Percentiles rank a stretch among this genome's conserved stretches.
Evolutionary conservation across 2,888 invertebrate species (phyloP).

Genomic region (Deilephila porcellus): DNA sequence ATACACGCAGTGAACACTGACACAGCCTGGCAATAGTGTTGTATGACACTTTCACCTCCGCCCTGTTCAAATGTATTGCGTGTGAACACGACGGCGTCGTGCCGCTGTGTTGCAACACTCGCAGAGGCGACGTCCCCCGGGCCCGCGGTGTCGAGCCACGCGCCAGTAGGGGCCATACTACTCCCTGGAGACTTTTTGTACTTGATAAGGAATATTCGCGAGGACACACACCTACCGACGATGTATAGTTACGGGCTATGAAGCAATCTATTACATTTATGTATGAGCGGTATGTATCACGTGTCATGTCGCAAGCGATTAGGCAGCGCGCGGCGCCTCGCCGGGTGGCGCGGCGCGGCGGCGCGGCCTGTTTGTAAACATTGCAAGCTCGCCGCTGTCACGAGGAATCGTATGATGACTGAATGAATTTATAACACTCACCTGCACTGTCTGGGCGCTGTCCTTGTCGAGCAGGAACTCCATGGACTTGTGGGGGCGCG

Average conservation of each 20-base stretch:
- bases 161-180: neutral
- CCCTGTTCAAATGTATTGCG: conserved; percentile 61
- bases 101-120: conserved; percentile 17
- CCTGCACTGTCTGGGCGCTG: conserved; percentile 94
- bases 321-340: conserved; percentile 40
- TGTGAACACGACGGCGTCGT: conserved; percentile 54
- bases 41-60: conserved; percentile 77
- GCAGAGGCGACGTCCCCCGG: neutral
- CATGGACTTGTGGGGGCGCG: conserved; percentile 94
- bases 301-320: conserved; percentile 7
- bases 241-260: neutral
- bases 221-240: neutral
- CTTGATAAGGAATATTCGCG: conserved; percentile 3
- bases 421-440: conserved; percentile 76
- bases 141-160: conserved; percentile 13
- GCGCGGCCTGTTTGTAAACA: conserved; percentile 81
- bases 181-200: neutral
- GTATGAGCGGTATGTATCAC: conserved; percentile 33
- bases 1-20: conserved; percentile 55
- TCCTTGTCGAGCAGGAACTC: conserved; percentile 97
- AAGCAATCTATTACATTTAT: conserved; percentile 18
- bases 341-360: conserved; percentile 65
- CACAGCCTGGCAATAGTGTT: conserved; percentile 52
- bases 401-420: conserved; percentile 31
- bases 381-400: conserved; percentile 45